These are phyloP conservation scores for Dryobota labecula DNA, from an alignment of 2,888 invertebrate genomes.

Conservation along the genomic window DNA sequence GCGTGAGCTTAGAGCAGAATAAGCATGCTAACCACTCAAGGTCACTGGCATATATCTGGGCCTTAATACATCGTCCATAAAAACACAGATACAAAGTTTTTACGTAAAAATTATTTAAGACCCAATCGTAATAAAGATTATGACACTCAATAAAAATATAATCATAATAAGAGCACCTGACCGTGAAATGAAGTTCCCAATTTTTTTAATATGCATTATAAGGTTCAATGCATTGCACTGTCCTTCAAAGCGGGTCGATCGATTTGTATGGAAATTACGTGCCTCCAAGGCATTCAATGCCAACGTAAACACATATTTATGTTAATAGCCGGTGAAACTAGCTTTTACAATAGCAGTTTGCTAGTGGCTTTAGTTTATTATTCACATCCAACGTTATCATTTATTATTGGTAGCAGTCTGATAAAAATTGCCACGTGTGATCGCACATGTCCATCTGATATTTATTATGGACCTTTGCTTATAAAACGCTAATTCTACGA, in stretches of 20 bases:
- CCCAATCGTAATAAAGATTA: constrained; percentile 14
- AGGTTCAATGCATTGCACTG: constrained; percentile 18
- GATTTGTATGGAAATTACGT: constrained; percentile 57
- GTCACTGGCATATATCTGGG: too few relatives aligned
- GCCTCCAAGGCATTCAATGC: constrained; percentile 44
- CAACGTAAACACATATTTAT: constrained; percentile 52
- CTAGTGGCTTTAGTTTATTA: constrained; percentile 23
- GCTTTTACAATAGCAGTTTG: constrained; percentile 41
- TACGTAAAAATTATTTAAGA: not conserved
- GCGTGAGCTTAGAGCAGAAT: too few relatives aligned
- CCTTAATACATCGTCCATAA: not conserved
- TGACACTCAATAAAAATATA: constrained; percentile 13
- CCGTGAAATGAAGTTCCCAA: constrained; percentile 43
- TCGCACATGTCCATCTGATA: not conserved
- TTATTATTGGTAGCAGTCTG: constrained; percentile 4
- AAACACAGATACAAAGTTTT: not conserved
- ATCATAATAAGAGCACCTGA: constrained; percentile 27
- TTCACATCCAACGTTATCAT: constrained; percentile 8
- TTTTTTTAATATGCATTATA: constrained; percentile 17
- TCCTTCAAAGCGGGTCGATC: constrained; percentile 37
- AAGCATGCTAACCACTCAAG: too few relatives aligned
- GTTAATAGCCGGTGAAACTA: constrained; percentile 33
- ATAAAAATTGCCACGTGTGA: constrained; percentile 19
- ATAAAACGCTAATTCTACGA: constrained; percentile 9
- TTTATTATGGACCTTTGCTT: constrained; percentile 18